Conservation (phyloP, 2,113 vertebrate genomes). For the Sapajus apella region DNA sequence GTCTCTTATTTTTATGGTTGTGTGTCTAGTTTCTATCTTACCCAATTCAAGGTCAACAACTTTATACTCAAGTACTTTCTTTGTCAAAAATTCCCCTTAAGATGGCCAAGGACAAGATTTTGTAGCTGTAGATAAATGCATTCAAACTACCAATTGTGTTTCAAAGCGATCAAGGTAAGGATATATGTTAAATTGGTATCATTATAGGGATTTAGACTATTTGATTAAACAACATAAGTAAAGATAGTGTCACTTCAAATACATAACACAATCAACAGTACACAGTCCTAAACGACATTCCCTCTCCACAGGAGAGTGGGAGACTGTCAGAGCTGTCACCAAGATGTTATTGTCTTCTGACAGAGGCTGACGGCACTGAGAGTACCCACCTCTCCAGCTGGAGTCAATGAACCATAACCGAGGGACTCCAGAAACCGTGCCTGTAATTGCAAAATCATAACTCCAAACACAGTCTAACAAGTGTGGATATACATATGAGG, state of each 20-base stretch:
- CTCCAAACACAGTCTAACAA: background rate
- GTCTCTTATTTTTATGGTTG: background rate
- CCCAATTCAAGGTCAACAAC: conserved; percentile 2
- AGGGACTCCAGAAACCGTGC: background rate
- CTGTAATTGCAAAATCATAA: background rate
- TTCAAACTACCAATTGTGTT: background rate
- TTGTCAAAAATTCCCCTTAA: conserved; percentile 39
- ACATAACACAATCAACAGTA: background rate
- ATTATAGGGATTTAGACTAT: background rate
- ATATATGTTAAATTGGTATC: background rate
- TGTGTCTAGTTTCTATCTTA: background rate
- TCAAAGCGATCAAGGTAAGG: background rate
- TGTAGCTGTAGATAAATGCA: conserved; percentile 18
- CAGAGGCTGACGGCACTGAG: background rate
- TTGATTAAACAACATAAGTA: background rate
- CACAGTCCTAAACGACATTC: background rate
- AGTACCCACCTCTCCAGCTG: conserved; percentile 17
- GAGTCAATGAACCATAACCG: conserved; percentile 12
- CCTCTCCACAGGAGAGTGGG: background rate
- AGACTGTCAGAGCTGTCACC: background rate
- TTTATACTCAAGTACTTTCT: conserved; percentile 11
- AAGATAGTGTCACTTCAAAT: background rate
- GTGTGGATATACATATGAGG: background rate
- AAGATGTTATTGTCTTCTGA: conserved; percentile 22
- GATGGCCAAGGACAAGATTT: background rate